phyloP scores from a whole-genome alignment of 2,888 invertebrate species.

The Didymodactylos carnosus region DNA sequence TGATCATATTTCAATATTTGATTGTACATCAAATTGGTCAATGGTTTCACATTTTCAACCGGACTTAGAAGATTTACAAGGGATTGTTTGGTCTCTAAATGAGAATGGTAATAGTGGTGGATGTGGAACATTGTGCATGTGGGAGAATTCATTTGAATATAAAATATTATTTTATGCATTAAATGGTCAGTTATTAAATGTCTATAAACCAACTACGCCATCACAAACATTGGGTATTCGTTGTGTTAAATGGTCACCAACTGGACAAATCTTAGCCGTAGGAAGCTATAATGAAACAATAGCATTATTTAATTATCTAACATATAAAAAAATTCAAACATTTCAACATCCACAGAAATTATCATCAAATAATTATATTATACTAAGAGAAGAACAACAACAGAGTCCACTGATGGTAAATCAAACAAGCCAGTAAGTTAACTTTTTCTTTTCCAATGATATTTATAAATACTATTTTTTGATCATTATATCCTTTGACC shows the following conservation, averaged over 20 bases:
- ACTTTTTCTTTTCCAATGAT: too few species aligned
- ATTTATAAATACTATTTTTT: too few species aligned
- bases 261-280: conserved; percentile 35
- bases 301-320: conserved; percentile 27
- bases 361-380: conserved; percentile 6
- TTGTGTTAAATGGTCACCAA: conserved; percentile 32
- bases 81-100: conserved; percentile 34
- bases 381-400: not conserved
- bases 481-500: too few species aligned
- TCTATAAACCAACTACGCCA: conserved; percentile 24
- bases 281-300: conserved; percentile 36
- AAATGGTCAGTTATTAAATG: conserved; percentile 32
- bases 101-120: conserved; percentile 27
- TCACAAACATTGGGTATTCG: conserved; percentile 33
- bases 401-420: not conserved
- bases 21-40: not conserved
- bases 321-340: conserved; percentile 31
- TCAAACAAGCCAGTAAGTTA: not conserved
- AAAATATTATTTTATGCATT: conserved; percentile 24
- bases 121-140: conserved; percentile 29
- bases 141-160: conserved; percentile 20
- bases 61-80: conserved; percentile 33
- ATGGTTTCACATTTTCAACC: not conserved
- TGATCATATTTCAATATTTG: conserved; percentile 24
- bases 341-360: conserved; percentile 22